A percentile compares a stretch with the other conserved stretches of the same genome.
Conservation (phyloP, 2,888 invertebrate genomes). For the Junonia oenone region DNA sequence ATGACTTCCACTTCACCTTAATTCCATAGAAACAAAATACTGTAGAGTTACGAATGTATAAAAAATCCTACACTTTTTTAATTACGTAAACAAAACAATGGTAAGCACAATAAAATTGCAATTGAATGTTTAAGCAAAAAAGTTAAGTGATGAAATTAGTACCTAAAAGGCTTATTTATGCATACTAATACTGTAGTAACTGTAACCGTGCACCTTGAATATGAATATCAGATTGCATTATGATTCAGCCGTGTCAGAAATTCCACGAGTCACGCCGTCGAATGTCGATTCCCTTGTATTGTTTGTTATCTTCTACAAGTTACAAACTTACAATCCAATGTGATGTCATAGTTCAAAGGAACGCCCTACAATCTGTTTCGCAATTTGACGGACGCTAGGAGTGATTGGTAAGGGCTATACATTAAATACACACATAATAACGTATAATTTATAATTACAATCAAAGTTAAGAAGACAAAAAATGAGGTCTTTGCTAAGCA, state of each 20-base stretch:
- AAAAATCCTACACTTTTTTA: too few relatives aligned
- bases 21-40: too few relatives aligned
- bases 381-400: constrained; percentile 57
- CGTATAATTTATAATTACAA: too few relatives aligned
- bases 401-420: too few relatives aligned
- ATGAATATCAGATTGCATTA: constrained; percentile 54
- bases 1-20: background rate
- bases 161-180: background rate
- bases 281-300: constrained; percentile 66
- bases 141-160: background rate
- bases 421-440: too few relatives aligned
- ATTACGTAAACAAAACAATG: too few relatives aligned
- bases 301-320: constrained; percentile 62
- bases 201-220: constrained; percentile 44
- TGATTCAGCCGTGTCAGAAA: constrained; percentile 46
- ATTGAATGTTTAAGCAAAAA: too few relatives aligned
- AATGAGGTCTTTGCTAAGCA: too few relatives aligned
- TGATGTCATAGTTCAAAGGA: constrained; percentile 69
- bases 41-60: too few relatives aligned
- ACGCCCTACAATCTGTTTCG: constrained; percentile 45
- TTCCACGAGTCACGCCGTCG: constrained; percentile 57
- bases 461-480: too few relatives aligned
- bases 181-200: background rate
- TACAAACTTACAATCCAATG: constrained; percentile 41
- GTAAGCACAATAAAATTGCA: too few relatives aligned